These are phyloP conservation scores for Carpatolechia fugitivella DNA, from an alignment of 2,888 invertebrate species.

Conservation along the genomic window DNA sequence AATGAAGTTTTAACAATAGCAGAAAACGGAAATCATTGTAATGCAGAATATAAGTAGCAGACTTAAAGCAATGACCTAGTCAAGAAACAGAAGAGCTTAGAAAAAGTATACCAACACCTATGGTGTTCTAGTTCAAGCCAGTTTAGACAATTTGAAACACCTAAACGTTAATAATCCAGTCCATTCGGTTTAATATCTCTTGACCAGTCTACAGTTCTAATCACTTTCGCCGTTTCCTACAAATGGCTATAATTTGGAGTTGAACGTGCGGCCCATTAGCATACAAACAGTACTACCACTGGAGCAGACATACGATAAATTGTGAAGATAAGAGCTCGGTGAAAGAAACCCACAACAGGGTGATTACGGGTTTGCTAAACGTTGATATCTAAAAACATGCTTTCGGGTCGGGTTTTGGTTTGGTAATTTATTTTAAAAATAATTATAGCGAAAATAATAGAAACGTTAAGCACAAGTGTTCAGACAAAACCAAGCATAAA, in stretches of 20 bases:
- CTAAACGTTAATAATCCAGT: conserved; percentile 1
- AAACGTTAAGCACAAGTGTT: no score
- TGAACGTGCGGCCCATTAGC: conserved; percentile 56
- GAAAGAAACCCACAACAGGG: conserved; percentile 56
- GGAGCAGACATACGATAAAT: conserved; percentile 63
- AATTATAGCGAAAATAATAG: no score
- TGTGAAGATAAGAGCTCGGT: conserved; percentile 60
- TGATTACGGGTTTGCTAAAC: conserved; percentile 56
- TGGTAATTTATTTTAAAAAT: no score
- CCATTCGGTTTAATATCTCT: conserved; percentile 6
- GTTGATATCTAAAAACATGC: neutral
- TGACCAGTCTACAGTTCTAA: conserved; percentile 10
- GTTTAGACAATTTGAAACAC: no score
- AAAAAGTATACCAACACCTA: no score
- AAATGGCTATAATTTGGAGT: conserved; percentile 27
- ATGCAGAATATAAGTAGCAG: no score
- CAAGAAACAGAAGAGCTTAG: no score
- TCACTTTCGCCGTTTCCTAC: conserved; percentile 20
- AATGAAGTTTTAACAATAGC: no score
- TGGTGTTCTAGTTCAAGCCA: no score
- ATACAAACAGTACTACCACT: conserved; percentile 60
- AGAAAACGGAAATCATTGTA: no score
- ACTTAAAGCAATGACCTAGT: no score
- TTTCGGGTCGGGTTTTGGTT: neutral
- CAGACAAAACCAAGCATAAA: no score